Percentiles rank a stretch among this genome's conserved stretches.
Evolutionary conservation across 2,888 invertebrate genomes (phyloP).

Genomic region (Eugnorisma glareosa): DNA sequence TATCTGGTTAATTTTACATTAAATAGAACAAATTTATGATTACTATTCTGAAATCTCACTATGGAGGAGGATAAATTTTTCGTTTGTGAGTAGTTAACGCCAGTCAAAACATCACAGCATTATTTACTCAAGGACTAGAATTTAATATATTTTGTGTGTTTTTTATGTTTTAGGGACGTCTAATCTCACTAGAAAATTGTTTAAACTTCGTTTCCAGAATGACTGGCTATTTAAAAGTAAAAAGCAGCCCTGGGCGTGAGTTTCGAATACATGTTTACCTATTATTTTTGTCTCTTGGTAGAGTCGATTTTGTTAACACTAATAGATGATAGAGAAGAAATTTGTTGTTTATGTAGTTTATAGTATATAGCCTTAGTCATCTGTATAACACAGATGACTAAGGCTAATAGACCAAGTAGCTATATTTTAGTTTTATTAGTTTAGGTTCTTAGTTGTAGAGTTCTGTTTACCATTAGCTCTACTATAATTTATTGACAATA

Average conservation of each 20-base stretch:
- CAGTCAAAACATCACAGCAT: not conserved
- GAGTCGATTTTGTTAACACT: not conserved
- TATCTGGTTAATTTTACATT: not conserved
- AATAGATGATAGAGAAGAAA: not conserved
- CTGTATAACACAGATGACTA: not conserved
- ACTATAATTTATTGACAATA: not conserved
- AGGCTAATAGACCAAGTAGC: not conserved
- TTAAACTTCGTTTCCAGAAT: conserved; percentile 84
- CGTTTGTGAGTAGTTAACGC: conserved; percentile 78
- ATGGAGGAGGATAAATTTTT: conserved; percentile 84
- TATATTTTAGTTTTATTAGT: not conserved
- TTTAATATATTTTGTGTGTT: conserved; percentile 24
- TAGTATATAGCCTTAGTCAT: no score
- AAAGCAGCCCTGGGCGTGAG: conserved; percentile 88
- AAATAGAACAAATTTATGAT: not conserved
- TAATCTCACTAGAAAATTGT: conserved; percentile 81
- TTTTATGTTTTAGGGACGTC: conserved; percentile 82
- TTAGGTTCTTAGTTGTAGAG: not conserved
- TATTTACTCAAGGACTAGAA: conserved; percentile 24
- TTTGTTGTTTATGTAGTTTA: not conserved
- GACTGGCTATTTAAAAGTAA: conserved; percentile 86
- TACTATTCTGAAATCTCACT: conserved; percentile 14
- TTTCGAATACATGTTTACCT: conserved; percentile 18
- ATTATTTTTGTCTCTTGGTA: not conserved
- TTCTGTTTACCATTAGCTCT: conserved; percentile 3